Base-by-base conservation (phyloP, 2,797 vertebrate species). In the Parauchenoglanis punctatus region DNA sequence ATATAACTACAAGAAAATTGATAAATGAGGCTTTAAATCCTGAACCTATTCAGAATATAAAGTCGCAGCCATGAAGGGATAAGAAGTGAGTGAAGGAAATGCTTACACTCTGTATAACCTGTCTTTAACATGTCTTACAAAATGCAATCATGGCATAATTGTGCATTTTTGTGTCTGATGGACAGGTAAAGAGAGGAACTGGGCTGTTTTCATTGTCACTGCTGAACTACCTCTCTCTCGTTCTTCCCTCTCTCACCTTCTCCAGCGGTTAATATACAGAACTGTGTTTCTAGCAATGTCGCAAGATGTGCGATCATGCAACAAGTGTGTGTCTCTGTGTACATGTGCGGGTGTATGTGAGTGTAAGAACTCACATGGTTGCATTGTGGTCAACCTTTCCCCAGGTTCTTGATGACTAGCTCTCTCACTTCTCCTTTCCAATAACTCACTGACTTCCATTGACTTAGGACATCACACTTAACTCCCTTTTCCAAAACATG, bases 371-470 rank as follows among this genome's bases (percentile, higher is more conserved):
- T 90, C 90, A 91, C 87, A 89, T 91, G 91, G 85, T 90, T 86
- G 84, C 67, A 82, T 83, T 85, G 91, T 92, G 90, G 90, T 89
- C 87, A 89, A 90, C 87, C 90, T 91, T 91, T 90, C 84, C 88
- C 90, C 88, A 91, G 89, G 89, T 90, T 89, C 85, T 85, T 91
- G 85, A 90, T 93, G 91, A 92, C 89, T 92, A 82, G 77, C 35
- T 86, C 85, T 93, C 86, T 92, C 91, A 89, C 90, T 93, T 92
- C 90, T 90, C 88, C 89, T 89, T 92, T 89, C 89, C 86, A 84
- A 87, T 81, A 92, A 90, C 77, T 91, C 67, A 84, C 83, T 89
- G 86, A 86, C 89, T 92, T 90, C 67, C 63, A 89, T 63, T 86
- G 72, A 87, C 56, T 85, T 84, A 82, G 76, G 85, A 83, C 86